A percentile compares a stretch with the other conserved stretches of the same genome.
Conservation (phyloP, 2,888 invertebrate species). For the Caenorhabditis uteleia region DNA sequence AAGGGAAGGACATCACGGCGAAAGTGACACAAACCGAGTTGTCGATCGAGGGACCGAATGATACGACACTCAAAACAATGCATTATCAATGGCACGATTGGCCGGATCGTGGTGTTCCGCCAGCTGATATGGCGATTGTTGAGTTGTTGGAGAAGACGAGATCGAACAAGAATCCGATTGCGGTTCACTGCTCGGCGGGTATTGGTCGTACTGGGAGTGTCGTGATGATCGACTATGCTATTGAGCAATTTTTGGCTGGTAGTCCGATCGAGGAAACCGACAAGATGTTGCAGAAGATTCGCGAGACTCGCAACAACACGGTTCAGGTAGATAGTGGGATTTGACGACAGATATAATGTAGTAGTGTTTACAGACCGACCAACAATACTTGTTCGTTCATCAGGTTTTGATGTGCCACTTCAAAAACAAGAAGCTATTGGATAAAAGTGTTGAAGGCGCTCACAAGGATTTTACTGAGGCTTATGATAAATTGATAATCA, state of each 20-base stretch:
- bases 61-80: constrained; percentile 10
- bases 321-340: constrained; percentile 20
- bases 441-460: constrained; percentile 5
- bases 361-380: constrained; percentile 37
- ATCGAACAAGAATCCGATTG: constrained; percentile 38
- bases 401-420: constrained; percentile 45
- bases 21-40: constrained; percentile 28
- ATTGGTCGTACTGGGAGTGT: constrained; percentile 51
- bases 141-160: constrained; percentile 30
- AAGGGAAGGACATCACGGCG: constrained; percentile 15
- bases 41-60: constrained; percentile 18
- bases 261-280: constrained; percentile 33
- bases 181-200: constrained; percentile 51
- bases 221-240: constrained; percentile 46
- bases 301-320: constrained; percentile 43
- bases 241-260: constrained; percentile 35
- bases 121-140: constrained; percentile 36
- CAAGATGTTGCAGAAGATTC: constrained; percentile 43
- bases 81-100: constrained; percentile 53
- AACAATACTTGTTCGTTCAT: constrained; percentile 50
- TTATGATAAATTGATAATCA: too few species aligned
- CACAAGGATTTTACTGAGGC: constrained; percentile 26
- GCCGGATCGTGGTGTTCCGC: constrained; percentile 48
- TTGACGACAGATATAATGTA: neutral
- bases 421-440: constrained; percentile 13